Conservation (phyloP, 2,113 vertebrate species). For the Rhabdomys dilectus region DNA sequence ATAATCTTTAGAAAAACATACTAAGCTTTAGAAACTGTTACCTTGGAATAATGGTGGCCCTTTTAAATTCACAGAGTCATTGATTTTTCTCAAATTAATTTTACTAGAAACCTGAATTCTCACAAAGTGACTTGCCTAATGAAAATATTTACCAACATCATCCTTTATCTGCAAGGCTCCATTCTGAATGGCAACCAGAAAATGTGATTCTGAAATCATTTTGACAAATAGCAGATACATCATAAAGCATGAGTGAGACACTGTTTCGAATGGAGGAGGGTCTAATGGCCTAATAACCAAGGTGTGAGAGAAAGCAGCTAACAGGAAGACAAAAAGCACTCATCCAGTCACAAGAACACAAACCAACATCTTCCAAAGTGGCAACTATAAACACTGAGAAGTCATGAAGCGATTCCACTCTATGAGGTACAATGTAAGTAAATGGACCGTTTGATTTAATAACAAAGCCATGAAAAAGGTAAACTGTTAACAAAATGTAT, state of each 20-base stretch:
- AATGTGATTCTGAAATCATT: slow-evolving; percentile 61
- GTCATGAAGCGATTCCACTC: slow-evolving; percentile 64
- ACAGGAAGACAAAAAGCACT: slow-evolving; percentile 45
- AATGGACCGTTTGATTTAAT: slow-evolving; percentile 83
- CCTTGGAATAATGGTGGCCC: not conserved
- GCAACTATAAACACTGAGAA: slow-evolving; percentile 72
- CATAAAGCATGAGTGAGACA: slow-evolving; percentile 60
- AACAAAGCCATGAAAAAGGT: slow-evolving; percentile 79
- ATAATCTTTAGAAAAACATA: slow-evolving; percentile 34
- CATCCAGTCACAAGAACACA: slow-evolving; percentile 62
- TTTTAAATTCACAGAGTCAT: slow-evolving; percentile 50
- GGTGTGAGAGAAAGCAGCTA: slow-evolving; percentile 48
- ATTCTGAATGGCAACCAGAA: slow-evolving; percentile 62
- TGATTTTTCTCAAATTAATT: slow-evolving; percentile 60
- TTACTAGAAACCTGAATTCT: slow-evolving; percentile 57
- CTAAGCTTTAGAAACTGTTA: slow-evolving; percentile 20
- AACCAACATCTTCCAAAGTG: slow-evolving; percentile 62
- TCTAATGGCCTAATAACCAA: slow-evolving; percentile 62
- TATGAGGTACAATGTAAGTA: slow-evolving; percentile 74
- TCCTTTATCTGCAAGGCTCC: slow-evolving; percentile 62
- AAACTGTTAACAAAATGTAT: slow-evolving; percentile 80
- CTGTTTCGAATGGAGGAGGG: slow-evolving; percentile 41
- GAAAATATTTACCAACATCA: slow-evolving; percentile 66
- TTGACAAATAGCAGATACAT: slow-evolving; percentile 73
- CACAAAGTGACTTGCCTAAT: slow-evolving; percentile 55